A percentile compares a stretch with the other conserved stretches of the same genome.
These are phyloP conservation scores for Crocuta crocuta DNA, from an alignment of 2,113 vertebrate genomes.

Conservation along the genomic window DNA sequence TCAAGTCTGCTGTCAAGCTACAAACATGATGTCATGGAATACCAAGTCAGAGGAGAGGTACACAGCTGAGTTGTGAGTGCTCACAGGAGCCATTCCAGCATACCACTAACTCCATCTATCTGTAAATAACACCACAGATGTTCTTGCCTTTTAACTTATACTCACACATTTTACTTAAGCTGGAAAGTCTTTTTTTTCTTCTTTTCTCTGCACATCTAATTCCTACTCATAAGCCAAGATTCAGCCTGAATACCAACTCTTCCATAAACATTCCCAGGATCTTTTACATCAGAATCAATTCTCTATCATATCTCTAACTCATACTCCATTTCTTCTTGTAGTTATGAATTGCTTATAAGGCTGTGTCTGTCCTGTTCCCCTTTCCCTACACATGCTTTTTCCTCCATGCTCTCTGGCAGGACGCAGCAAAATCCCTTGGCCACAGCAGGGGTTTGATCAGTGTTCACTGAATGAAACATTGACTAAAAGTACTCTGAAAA, in stretches of 20 bases:
- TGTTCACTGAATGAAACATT: neutral
- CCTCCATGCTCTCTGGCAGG: neutral
- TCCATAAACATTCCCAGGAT: neutral
- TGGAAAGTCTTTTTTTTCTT: neutral
- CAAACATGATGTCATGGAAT: neutral
- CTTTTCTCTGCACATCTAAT: neutral
- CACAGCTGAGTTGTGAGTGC: neutral
- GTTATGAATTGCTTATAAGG: neutral
- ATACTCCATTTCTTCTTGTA: neutral
- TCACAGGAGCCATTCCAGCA: fast-evolving
- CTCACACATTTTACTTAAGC: neutral
- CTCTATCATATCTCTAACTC: neutral
- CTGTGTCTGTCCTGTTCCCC: neutral
- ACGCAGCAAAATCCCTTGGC: neutral
- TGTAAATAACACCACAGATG: neutral
- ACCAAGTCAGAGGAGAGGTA: neutral
- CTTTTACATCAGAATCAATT: neutral
- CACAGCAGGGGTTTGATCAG: neutral
- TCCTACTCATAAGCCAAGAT: neutral
- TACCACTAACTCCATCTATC: fast-evolving
- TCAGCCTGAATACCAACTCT: neutral
- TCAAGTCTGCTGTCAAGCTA: neutral
- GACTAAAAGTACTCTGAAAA: neutral
- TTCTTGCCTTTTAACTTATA: neutral
- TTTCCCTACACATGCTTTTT: fast-evolving